These are phyloP conservation scores for Drosophila sp. DNA, from an alignment of 1,140 invertebrate genomes.

Conservation along the genomic window DNA sequence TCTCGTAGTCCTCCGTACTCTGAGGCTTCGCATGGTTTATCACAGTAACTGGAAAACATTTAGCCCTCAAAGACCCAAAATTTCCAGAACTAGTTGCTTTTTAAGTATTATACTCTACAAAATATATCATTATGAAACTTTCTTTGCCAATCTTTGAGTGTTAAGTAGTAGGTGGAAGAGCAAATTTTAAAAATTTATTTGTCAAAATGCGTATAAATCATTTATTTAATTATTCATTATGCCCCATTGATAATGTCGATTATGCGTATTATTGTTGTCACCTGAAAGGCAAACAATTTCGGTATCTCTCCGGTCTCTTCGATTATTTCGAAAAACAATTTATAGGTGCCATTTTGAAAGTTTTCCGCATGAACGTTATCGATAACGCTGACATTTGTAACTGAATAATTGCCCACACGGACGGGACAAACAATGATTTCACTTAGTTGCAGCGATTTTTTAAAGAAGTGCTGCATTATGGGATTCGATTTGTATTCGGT, in stretches of 20 bases:
- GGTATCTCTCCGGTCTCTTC: conserved; percentile 44
- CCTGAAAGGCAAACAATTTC: conserved; percentile 44
- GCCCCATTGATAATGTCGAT: conserved; percentile 1
- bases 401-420: conserved; percentile 38
- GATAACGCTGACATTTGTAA: conserved; percentile 20
- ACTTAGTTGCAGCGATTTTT: conserved; percentile 27
- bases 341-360: conserved; percentile 52
- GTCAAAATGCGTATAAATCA: not conserved
- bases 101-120: too few relatives aligned
- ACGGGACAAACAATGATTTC: conserved; percentile 40
- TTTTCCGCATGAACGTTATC: conserved; percentile 30
- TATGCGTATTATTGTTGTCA: conserved; percentile 22
- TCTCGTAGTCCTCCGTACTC: too few relatives aligned
- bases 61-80: too few relatives aligned
- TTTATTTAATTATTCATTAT: not conserved
- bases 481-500: conserved; percentile 37
- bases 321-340: conserved; percentile 49
- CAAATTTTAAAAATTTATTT: too few relatives aligned
- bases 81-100: too few relatives aligned
- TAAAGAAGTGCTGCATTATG: conserved; percentile 32
- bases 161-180: too few relatives aligned
- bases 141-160: too few relatives aligned
- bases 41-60: too few relatives aligned
- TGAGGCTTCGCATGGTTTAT: too few relatives aligned
- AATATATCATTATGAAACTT: too few relatives aligned